Evolutionary conservation across 2,797 vertebrate genomes (phyloP).

Genomic region (Mastacembelus armatus): DNA sequence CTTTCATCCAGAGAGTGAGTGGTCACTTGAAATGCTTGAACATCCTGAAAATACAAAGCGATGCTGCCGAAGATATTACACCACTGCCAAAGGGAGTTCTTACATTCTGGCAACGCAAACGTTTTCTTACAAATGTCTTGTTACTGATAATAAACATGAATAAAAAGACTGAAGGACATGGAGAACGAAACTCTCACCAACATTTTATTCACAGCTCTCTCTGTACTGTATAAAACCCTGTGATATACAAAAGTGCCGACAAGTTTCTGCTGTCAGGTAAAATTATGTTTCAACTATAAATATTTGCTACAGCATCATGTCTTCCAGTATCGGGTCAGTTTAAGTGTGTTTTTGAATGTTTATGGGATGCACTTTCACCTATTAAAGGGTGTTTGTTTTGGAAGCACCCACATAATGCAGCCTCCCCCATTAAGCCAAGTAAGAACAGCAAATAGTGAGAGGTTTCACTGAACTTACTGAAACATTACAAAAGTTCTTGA

Average conservation of each 20-base stretch:
- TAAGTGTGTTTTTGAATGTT: not conserved
- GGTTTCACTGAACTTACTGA: conserved; percentile 79
- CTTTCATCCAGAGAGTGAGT: too few species aligned
- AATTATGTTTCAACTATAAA: not conserved
- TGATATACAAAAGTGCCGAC: not conserved
- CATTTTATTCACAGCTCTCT: not conserved
- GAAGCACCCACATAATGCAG: not conserved
- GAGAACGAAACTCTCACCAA: not conserved
- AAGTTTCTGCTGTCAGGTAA: not conserved
- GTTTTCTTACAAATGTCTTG: not conserved
- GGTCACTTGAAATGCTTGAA: not conserved
- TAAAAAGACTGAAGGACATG: not conserved
- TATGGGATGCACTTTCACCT: not conserved
- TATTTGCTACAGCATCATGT: not conserved
- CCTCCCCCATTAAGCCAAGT: not conserved
- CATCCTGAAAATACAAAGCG: not conserved
- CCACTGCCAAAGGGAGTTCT: not conserved
- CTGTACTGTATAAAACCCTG: too few species aligned
- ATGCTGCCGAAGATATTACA: not conserved
- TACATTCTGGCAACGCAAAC: too few species aligned
- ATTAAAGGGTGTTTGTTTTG: not conserved
- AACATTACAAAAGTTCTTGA: conserved; percentile 92
- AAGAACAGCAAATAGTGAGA: not conserved
- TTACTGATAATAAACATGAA: not conserved
- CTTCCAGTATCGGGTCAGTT: not conserved